phyloP scores from a whole-genome alignment of 2,888 invertebrate species.

The Harpalus rufipes region DNA sequence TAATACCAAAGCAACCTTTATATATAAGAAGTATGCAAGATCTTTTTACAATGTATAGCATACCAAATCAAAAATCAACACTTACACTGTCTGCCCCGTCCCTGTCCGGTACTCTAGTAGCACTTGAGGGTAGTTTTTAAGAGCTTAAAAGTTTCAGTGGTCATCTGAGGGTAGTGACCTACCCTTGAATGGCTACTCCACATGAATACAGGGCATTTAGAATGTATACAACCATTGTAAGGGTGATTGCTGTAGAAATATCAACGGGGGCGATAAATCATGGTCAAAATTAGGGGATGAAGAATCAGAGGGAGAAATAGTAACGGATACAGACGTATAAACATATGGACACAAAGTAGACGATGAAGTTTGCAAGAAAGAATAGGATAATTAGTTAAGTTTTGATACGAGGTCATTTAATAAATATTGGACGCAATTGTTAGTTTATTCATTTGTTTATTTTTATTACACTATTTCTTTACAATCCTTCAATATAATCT shows the following conservation, averaged over 20 bases:
- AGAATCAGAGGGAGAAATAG: not conserved
- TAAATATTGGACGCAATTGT: no score
- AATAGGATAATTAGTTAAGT: no score
- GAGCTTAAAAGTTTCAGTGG: slow-evolving; percentile 45
- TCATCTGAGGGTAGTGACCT: slow-evolving; percentile 15
- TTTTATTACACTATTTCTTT: no score
- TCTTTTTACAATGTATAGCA: no score
- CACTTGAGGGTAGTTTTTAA: not conserved
- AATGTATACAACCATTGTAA: not conserved
- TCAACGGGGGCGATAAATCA: not conserved
- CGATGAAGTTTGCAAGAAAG: no score
- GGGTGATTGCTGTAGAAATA: not conserved
- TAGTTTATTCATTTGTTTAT: no score
- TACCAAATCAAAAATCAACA: no score
- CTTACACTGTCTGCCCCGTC: no score
- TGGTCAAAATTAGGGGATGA: not conserved
- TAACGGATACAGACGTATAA: not conserved
- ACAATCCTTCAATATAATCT: no score
- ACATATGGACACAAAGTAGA: not conserved
- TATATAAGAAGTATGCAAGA: no score
- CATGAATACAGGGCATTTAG: not conserved
- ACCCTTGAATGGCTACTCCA: not conserved
- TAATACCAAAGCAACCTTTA: no score
- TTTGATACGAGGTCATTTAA: no score
- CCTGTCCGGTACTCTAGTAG: not conserved